Evolutionary conservation across 1,140 invertebrate species (phyloP), one percentile per base, ranked within the genome.

Genomic region (Conopomorpha cramerella): DNA sequence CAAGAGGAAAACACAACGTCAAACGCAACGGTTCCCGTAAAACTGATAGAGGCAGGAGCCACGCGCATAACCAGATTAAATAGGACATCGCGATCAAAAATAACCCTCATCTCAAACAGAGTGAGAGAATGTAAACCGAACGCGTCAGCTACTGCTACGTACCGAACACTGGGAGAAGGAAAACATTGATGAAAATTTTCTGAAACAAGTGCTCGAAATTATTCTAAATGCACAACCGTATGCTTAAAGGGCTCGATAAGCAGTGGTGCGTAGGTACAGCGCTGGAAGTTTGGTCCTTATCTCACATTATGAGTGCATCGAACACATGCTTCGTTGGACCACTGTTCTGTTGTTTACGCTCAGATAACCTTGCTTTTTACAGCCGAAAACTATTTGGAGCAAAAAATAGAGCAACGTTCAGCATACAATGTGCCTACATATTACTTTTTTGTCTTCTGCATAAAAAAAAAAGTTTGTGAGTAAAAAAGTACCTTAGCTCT

Each of bases 11-110:
- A 68, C 61, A 67, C 64, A 51, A 64, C 67, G 62, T 70, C 50
- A 59, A 57, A 61, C 58, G 58, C 52, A 58, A 65, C 58, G 49
- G 49, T 55, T 55, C 49, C 50, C 45, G 50, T 51, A 49, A 72
- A 65, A 76, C 71, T 72, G 71, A 67, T 67, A 58, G 56, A 47
- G 55, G 54, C 58, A 57, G 55, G 42, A 42, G 56, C 60, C 46
- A 43, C 38, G 33, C 57, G 53, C 48, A 55, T 59, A 71, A 72
- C 64, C n/a, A 64, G 58, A 72, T 76, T 76, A 76, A 71, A 76
- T 76, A 76, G 67, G 71, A 70, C 70, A 72, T 57, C 64, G 54
- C 50, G 71, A 72, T 71, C 55, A 62, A 65, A 76, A 76, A 76
- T 76, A 76, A 76, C 72, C 65, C 58, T 55, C 58, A 66, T 63